Conservation (phyloP, 2,888 invertebrate species). For the Digitonthophagus gazella region DNA sequence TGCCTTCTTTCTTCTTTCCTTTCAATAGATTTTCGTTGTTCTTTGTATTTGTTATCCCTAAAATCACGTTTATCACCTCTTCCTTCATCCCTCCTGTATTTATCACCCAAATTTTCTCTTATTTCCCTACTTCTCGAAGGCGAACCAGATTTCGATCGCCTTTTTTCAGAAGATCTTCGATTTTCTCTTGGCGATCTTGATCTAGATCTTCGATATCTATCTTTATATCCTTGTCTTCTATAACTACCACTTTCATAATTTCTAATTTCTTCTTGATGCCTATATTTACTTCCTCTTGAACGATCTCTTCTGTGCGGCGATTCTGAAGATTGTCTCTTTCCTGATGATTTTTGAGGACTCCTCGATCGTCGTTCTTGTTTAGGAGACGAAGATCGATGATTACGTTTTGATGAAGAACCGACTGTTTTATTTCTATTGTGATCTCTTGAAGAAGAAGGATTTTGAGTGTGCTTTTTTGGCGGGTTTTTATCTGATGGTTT, state of each 20-base stretch:
- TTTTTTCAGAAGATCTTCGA: constrained; percentile 6
- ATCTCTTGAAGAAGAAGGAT: constrained; percentile 23
- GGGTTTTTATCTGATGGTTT: constrained; percentile 8
- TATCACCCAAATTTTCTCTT: neutral
- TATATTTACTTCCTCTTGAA: neutral
- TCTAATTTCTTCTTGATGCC: neutral
- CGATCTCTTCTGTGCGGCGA: constrained; percentile 4
- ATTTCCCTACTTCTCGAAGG: neutral
- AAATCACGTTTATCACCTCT: no score
- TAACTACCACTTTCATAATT: constrained; percentile 9
- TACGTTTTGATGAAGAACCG: constrained; percentile 23
- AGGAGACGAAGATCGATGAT: constrained; percentile 16
- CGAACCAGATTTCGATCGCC: neutral
- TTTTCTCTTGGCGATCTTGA: constrained; percentile 3
- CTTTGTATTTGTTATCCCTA: neutral
- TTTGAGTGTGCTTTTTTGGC: constrained; percentile 41
- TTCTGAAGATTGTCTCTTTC: constrained; percentile 10
- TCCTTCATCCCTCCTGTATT: neutral
- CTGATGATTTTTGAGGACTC: neutral
- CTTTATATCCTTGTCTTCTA: neutral
- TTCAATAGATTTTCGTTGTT: neutral
- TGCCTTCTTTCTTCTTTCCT: constrained; percentile 5
- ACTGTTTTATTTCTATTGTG: constrained; percentile 29
- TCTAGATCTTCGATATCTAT: neutral
- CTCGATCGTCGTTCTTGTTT: constrained; percentile 22